Evolutionary conservation across 2,113 vertebrate species (phyloP), one percentile per base, ranked within the genome.

Genomic region (Probosciger aterrimus): DNA sequence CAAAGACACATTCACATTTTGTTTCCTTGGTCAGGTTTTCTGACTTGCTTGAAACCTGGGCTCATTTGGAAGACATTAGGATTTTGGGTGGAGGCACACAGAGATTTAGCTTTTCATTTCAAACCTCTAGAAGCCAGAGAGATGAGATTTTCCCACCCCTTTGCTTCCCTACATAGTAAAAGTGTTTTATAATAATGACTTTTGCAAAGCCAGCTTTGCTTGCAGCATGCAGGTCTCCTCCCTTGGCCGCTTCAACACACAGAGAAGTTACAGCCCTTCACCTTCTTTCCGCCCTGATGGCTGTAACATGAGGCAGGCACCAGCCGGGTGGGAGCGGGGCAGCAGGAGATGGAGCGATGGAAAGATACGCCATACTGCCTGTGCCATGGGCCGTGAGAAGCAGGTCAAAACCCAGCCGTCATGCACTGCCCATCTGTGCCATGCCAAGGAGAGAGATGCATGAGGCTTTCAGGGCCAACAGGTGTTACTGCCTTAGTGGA

Each of bases 31-130:
- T 77, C 44, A 43, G 69, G 37, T 82, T 65, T 82, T 94, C 44
- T 46, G 68, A 60, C 16, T n/a, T 30, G 22, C n/a, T 64, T 77
- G n/a, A 77, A 79, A 84, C 19, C 6, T 41, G 86, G 60, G 35
- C n/a, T 82, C 79, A 82, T 95, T 80, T 89, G 63, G 89, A 94
- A 94, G 64, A 73, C 81, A 76, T 90, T 23, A 75, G 18, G 33
- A 49, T 93, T 96, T 60, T 10, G 74, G 59, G 86, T 83, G 52
- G 92, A 96, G 89, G 31, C 18, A 70, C 16, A 59, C 25, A n/a
- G 67, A 73, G 57, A 62, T 74, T 67, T 39, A 57, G 86, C 35
- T 80, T 94, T 77, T 67, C 9, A 39, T 75, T 75, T 78, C 44
- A 88, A 93, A 30, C 25, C 22, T 82, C 39, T 50, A 27, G 14